phyloP scores from a whole-genome alignment of 2,888 invertebrate species.

The Ormyrus thymus region DNA sequence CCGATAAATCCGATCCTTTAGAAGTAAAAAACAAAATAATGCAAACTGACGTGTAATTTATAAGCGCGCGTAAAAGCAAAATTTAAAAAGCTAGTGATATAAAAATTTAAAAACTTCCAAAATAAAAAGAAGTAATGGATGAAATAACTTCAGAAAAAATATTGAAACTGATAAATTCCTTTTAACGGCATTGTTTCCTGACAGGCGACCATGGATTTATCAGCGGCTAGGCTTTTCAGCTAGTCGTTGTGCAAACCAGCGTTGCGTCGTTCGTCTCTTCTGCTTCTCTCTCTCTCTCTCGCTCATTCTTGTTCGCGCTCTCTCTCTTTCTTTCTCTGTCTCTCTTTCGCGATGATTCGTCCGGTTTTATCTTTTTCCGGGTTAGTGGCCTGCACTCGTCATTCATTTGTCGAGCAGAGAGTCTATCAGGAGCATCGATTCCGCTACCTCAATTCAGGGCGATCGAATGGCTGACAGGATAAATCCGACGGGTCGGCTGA shows the following conservation, averaged over 20 bases:
- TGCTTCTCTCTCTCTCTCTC: no score
- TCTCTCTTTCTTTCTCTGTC: no score
- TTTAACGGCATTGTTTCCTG: conserved; percentile 32
- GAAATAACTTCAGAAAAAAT: background rate
- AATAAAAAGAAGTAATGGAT: background rate
- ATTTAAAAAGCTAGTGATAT: no score
- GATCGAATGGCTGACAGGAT: background rate
- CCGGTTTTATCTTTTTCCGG: conserved; percentile 39
- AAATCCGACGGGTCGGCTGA: conserved; percentile 13
- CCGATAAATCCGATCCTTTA: no score
- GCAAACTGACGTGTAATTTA: background rate
- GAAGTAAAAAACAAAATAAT: background rate
- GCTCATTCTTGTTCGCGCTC: no score
- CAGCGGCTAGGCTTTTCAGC: conserved; percentile 28
- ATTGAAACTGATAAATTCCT: conserved; percentile 35
- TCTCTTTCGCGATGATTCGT: background rate
- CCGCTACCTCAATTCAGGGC: conserved; percentile 18
- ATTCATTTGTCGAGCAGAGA: conserved; percentile 36
- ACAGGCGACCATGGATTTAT: conserved; percentile 27
- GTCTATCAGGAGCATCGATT: conserved; percentile 43
- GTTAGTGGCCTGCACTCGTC: conserved; percentile 22
- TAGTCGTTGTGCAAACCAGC: background rate
- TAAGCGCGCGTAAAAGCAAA: background rate
- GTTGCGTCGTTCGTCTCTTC: background rate
- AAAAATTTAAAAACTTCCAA: no score